Conservation (phyloP, 2,113 vertebrate genomes). For the Cinclus mexicanus region DNA sequence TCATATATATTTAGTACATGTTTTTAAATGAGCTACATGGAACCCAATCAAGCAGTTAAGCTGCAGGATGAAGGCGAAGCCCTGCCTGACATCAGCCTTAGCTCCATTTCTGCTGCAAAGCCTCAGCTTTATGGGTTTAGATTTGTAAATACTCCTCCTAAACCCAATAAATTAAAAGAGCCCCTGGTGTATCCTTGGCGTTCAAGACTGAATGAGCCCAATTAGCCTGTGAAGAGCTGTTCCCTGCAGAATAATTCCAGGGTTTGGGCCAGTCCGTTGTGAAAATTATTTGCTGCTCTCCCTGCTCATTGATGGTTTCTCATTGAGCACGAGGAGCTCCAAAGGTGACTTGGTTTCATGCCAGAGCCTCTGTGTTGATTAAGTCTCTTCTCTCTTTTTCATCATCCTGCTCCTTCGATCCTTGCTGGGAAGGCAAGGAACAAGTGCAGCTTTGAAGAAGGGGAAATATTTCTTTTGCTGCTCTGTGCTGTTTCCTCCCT, state of each 20-base stretch:
- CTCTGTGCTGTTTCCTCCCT: background rate
- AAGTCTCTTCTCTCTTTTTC: background rate
- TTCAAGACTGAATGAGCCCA: background rate
- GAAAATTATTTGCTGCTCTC: background rate
- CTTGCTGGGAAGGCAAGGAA: background rate
- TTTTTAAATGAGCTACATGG: background rate
- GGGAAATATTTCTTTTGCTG: background rate
- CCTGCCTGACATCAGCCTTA: background rate
- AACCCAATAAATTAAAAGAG: slow-evolving; percentile 32
- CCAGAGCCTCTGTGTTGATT: background rate
- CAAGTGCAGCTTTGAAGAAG: background rate
- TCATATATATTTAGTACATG: background rate
- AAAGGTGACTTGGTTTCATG: slow-evolving; percentile 1
- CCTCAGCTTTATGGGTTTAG: background rate
- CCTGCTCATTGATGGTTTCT: background rate
- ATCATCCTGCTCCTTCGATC: background rate
- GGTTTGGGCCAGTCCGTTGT: slow-evolving; percentile 3
- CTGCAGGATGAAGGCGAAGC: slow-evolving; percentile 4
- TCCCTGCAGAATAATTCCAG: slow-evolving; percentile 10
- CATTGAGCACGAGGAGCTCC: background rate
- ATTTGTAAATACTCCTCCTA: slow-evolving; percentile 47
- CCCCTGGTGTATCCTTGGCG: background rate
- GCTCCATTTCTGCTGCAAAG: slow-evolving; percentile 24
- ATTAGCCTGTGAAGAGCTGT: slow-evolving; percentile 39
- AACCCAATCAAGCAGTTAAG: background rate